A percentile compares a stretch with the other conserved stretches of the same genome.
phyloP scores from a whole-genome alignment of 2,113 vertebrate species.

The Motacilla tschutschensis region DNA sequence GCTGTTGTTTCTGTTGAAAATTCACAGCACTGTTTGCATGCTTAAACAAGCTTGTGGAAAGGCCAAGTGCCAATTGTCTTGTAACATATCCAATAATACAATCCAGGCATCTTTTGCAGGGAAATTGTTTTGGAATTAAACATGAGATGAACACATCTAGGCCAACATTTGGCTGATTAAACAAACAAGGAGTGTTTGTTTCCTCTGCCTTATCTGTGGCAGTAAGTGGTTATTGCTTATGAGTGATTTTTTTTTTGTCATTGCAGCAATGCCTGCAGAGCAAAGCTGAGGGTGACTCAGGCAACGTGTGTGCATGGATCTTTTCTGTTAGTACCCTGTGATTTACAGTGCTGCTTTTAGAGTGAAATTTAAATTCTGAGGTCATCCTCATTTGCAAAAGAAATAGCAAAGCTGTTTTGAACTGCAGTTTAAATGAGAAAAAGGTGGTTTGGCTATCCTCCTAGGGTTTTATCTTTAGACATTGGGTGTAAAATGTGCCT shows the following conservation, averaged over 20 bases:
- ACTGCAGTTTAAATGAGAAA: neutral
- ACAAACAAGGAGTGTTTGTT: neutral
- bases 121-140: neutral
- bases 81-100: neutral
- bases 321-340: neutral
- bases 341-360: neutral
- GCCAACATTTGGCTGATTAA: neutral
- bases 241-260: neutral
- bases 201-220: neutral
- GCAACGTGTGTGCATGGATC: neutral
- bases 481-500: neutral
- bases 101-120: neutral
- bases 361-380: slow-evolving; percentile 14
- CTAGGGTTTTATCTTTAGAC: neutral
- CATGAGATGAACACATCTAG: neutral
- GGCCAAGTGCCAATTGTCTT: neutral
- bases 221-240: neutral
- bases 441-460: neutral
- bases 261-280: neutral
- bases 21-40: neutral
- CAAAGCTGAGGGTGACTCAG: neutral
- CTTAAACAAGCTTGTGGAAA: neutral
- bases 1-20: neutral
- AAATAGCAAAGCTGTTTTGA: neutral
- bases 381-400: neutral